Evolutionary conservation across 2,888 invertebrate species (phyloP).

Genomic region (Opisthograptis luteolata): DNA sequence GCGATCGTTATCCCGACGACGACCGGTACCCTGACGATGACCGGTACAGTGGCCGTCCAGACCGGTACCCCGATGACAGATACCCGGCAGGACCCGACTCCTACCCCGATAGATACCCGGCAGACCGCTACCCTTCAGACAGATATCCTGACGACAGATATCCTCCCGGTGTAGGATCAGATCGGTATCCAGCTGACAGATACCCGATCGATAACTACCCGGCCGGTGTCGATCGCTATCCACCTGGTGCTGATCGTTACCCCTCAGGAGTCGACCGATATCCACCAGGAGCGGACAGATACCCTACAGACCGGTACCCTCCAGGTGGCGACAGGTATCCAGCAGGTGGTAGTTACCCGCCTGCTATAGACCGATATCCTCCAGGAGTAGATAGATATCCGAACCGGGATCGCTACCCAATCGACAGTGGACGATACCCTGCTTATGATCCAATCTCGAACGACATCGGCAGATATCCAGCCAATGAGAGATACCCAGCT

Average conservation of each 20-base stretch:
- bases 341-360: conserved; percentile 52
- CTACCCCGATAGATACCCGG: conserved; percentile 68
- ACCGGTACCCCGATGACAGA: conserved; percentile 82
- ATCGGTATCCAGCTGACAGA: conserved; percentile 69
- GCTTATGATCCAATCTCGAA: conserved; percentile 65
- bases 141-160: conserved; percentile 78
- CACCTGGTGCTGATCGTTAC: conserved; percentile 66
- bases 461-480: conserved; percentile 64
- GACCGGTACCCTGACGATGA: conserved; percentile 82
- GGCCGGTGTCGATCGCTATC: conserved; percentile 59
- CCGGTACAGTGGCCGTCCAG: conserved; percentile 71
- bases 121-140: conserved; percentile 58
- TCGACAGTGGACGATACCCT: conserved; percentile 45
- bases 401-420: conserved; percentile 31
- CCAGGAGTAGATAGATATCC: conserved; percentile 43
- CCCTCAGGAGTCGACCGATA: conserved; percentile 72
- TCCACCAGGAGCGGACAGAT: conserved; percentile 64
- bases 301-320: conserved; percentile 66
- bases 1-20: conserved; percentile 78
- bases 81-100: conserved; percentile 81
- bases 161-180: conserved; percentile 68
- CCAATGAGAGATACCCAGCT: conserved; percentile 66
- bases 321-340: conserved; percentile 53
- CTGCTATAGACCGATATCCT: conserved; percentile 68
- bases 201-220: conserved; percentile 76